These are phyloP conservation scores for Zoroaster sp. DNA, from an alignment of 53 echinoderm and acorn worm species.

Conservation along the genomic window DNA sequence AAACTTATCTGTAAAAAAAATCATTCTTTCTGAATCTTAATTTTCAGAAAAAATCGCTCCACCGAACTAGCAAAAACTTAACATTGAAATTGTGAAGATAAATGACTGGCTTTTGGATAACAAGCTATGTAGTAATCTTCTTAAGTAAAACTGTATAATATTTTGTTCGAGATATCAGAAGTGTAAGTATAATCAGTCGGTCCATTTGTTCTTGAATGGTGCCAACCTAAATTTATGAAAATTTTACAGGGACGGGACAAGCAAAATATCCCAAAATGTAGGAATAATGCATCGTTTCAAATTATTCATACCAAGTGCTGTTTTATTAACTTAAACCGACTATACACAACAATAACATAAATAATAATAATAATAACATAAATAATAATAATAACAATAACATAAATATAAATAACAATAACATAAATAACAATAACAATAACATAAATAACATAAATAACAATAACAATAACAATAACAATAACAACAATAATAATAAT, in stretches of 20 bases:
- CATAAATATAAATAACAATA: too few species aligned
- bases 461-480: too few species aligned
- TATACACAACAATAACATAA: too few species aligned
- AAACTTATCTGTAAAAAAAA: too few species aligned
- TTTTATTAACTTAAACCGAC: too few species aligned
- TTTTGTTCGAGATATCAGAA: background rate
- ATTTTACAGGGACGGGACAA: background rate
- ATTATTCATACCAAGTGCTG: background rate
- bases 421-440: too few species aligned
- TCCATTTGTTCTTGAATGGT: background rate
- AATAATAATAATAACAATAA: too few species aligned
- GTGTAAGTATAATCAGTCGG: background rate
- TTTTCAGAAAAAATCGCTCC: background rate
- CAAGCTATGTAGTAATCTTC: background rate
- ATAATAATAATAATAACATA: too few species aligned
- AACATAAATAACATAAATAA: too few species aligned
- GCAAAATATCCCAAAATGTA: background rate
- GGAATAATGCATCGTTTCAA: background rate
- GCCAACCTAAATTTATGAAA: background rate
- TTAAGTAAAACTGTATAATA: background rate
- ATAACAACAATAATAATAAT: too few species aligned
- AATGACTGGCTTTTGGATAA: background rate
- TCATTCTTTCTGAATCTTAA: background rate
- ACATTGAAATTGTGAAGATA: background rate
- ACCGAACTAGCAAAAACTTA: background rate